A percentile compares a stretch with the other conserved stretches of the same genome.
Evolutionary conservation across 2,113 vertebrate genomes (phyloP).

Genomic region (Cyanocitta stelleri): DNA sequence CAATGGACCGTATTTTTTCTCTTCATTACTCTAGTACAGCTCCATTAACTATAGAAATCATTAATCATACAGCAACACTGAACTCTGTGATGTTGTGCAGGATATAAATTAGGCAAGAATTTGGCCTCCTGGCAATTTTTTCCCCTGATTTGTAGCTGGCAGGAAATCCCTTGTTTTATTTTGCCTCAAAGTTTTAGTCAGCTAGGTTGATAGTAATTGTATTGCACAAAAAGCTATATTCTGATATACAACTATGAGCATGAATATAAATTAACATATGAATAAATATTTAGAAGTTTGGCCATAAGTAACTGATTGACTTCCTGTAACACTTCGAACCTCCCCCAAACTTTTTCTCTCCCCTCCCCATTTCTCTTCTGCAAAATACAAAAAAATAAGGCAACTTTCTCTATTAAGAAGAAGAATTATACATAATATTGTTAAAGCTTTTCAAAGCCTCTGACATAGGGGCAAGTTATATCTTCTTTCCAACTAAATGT

Average conservation of each 20-base stretch:
- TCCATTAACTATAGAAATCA: slow-evolving; percentile 33
- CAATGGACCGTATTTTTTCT: background rate
- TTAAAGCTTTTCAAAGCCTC: background rate
- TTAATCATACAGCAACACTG: slow-evolving; percentile 8
- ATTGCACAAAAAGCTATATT: background rate
- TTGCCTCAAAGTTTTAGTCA: background rate
- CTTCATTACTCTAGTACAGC: background rate
- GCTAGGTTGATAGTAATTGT: background rate
- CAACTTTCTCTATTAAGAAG: background rate
- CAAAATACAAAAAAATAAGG: background rate
- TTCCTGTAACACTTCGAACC: background rate
- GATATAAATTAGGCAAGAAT: slow-evolving; percentile 26
- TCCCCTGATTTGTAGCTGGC: background rate
- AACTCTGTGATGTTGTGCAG: background rate
- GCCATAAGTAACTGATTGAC: background rate
- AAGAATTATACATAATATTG: background rate
- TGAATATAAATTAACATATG: background rate
- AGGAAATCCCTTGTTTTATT: background rate
- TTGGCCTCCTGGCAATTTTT: background rate
- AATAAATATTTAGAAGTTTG: background rate
- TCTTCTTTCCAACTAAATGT: background rate
- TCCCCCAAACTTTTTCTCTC: background rate
- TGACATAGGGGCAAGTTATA: background rate
- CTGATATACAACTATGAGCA: background rate
- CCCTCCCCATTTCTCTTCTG: background rate